Evolutionary conservation across 2,888 invertebrate genomes (phyloP), one percentile per base, ranked within the genome.

Genomic region (Luffia ferchaultella): DNA sequence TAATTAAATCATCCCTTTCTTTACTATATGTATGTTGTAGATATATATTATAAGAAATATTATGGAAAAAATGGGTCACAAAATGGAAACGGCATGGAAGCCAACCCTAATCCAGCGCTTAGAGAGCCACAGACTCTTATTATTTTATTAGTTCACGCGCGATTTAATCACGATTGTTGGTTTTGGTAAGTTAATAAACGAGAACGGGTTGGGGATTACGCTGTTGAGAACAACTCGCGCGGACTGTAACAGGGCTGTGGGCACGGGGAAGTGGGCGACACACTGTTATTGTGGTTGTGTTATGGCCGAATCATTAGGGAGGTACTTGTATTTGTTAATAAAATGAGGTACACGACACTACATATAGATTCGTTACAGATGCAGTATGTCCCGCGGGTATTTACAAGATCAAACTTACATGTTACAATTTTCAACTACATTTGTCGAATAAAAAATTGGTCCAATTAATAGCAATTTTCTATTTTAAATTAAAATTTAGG

Each of bases 91-190:
- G 40, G 17, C 69, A 76, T 82, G 71, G 79, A 69, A 72, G 40
- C 74, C 67, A 7, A 49, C 54, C 52, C 57, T 57, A 50, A 55
- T 54, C 53, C 52, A 59, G 59, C 63, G 64, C 69, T 12, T 65
- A 68, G 67, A 70, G 71, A 70, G 67, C 69, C 65, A 65, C 57
- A 50, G 60, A 74, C 69, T 73, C 79, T 78, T 76, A 80, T 82
- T 80, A 82, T 79, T 82, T 79, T 76, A 79, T 82, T 80, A 80
- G 80, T 77, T 77, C 70, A 73, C 77, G 80, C 78, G 74, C 82
- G 80, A 83, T 83, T 83, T 80, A 79, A 83, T 82, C 82, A 77
- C 76, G 76, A 80, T 78, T 83, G 82, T 83, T 83, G 78, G 80
- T 78, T 83, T 73, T 78, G 73, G 71, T 78, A 77, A 82, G 80